These are phyloP conservation scores for Gouania willdenowi DNA, from an alignment of 2,797 vertebrate genomes.

Conservation along the genomic window DNA sequence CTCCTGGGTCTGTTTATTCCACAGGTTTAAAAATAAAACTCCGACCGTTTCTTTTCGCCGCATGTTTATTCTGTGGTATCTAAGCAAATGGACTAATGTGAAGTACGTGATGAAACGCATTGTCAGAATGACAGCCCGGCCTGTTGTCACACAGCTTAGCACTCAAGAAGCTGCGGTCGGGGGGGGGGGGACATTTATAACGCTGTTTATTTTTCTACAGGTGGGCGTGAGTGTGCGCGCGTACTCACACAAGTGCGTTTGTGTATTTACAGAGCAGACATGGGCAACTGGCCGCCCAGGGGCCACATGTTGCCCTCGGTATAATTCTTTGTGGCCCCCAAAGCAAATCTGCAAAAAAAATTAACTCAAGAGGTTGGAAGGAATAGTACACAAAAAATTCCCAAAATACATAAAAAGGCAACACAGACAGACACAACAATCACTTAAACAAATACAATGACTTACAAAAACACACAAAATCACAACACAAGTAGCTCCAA, in stretches of 20 bases:
- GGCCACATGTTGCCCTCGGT: no score
- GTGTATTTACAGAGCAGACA: no score
- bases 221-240: conserved; percentile 29
- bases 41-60: conserved; percentile 30
- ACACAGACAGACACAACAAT: no score
- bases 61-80: conserved; percentile 57
- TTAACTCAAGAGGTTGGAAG: no score
- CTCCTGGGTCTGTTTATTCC: conserved; percentile 30
- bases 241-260: not conserved
- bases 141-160: conserved; percentile 64
- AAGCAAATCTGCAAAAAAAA: no score
- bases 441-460: no score
- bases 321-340: no score
- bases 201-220: conserved; percentile 43
- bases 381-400: no score
- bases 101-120: conserved; percentile 67
- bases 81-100: conserved; percentile 54
- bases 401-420: no score
- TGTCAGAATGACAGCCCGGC: conserved; percentile 52
- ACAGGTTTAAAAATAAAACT: conserved; percentile 39
- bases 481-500: no score
- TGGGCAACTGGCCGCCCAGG: no score
- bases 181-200: conserved; percentile 21
- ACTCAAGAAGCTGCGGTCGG: conserved; percentile 53
- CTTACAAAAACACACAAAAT: no score